Base-by-base conservation (phyloP, 2,888 invertebrate genomes). In the Ganaspis brasiliensis region DNA sequence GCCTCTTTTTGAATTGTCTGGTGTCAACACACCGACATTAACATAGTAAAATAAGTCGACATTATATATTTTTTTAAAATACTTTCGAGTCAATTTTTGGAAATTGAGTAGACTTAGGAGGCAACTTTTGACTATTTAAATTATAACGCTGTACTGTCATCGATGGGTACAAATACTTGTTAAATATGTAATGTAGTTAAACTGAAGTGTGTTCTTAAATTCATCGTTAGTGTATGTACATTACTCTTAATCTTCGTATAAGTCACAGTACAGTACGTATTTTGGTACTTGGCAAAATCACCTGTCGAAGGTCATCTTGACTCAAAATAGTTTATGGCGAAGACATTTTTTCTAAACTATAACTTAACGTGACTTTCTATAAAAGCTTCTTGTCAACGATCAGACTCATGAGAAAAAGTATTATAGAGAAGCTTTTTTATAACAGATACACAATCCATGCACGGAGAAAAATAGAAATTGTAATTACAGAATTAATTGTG, bases 211-310 rank as follows among this genome's bases (percentile, higher is more conserved):
- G 24, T 2, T 59, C 45, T 49, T 40, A 40, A 73, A 56, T 59
- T 73, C 9, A 73, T 61, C 61, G 24, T 57, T 45, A 45, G 14
- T 45, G 56, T 70, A 45, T 63, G 31, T 67, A 56, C 55, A 24
- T 21, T 10, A 55, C 63, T 45, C 67, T 40, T 40, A 72, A 55
- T 63, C 26, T 67, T 79, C 77, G 77, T 83, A 80, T 87, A 87
- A 87, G 88, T 86, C 87, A 87, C 87, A 87, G 84, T 88, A 85
- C 82, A 85, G 87, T 88, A 87, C 88, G 87, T 87, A 87, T 87
- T 83, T 86, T 79, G 84, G 84, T 86, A 82, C 83, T 83, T 81
- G 81, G 82, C 83, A 83, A 78, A 84, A 84, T 82, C 83, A 83
- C 84, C 82, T 77, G 83, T 37, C 45, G 40, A 45, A 67, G 24